phyloP scores from a whole-genome alignment of 2,797 vertebrate species.

The Mionectes olivaceus region DNA sequence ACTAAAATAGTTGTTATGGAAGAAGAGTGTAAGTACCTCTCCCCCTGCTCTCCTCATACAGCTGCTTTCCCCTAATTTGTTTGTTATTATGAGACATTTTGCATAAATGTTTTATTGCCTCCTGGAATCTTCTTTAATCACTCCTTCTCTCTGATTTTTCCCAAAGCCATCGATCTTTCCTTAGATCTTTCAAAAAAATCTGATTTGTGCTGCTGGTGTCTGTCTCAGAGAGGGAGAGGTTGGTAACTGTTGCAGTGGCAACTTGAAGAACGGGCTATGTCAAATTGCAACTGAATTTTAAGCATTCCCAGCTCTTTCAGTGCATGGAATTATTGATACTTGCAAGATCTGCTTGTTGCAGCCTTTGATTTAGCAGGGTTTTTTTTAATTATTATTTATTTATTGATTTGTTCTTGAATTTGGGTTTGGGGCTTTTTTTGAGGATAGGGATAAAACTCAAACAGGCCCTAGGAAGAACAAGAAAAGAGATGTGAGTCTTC shows the following conservation, averaged over 20 bases:
- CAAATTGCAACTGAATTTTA: not conserved
- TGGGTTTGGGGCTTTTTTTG: not conserved
- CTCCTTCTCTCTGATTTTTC: constrained; percentile 9
- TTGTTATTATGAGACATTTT: constrained; percentile 19
- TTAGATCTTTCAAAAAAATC: not conserved
- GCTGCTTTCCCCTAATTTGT: constrained; percentile 4
- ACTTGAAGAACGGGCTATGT: not conserved
- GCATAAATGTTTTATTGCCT: constrained; percentile 34
- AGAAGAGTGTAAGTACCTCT: constrained; percentile 76
- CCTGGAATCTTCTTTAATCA: constrained; percentile 21
- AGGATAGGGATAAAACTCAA: not conserved
- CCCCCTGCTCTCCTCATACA: not conserved
- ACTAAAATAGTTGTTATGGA: constrained; percentile 75
- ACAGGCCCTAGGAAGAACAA: not conserved
- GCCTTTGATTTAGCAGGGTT: not conserved
- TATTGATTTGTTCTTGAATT: not conserved
- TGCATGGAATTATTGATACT: not conserved
- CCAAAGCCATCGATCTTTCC: constrained; percentile 4
- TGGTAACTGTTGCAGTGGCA: not conserved
- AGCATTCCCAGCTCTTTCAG: not conserved
- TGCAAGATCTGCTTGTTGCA: not conserved
- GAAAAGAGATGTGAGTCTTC: not conserved
- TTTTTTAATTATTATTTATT: not conserved
- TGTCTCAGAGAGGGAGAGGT: not conserved
- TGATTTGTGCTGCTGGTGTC: not conserved